Percentiles rank a stretch among this genome's conserved stretches.
Conservation (phyloP, 2,888 invertebrate genomes). For the Xanthia icteritia region DNA sequence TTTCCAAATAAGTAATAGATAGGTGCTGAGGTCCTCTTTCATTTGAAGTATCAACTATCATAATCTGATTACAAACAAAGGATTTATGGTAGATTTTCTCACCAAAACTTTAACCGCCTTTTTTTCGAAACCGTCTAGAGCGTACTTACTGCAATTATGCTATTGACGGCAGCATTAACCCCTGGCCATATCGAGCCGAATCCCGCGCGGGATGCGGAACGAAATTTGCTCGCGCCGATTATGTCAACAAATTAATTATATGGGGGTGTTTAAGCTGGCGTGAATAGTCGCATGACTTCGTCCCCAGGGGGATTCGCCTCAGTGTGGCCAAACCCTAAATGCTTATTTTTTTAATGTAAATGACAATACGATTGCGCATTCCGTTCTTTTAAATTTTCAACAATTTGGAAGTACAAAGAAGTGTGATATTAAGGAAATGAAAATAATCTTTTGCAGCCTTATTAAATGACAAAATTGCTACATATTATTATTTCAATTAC, state of each 20-base stretch:
- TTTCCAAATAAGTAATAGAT: too few species aligned
- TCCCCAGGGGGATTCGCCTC: not conserved
- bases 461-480: not conserved
- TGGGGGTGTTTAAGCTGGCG: not conserved
- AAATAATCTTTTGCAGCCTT: not conserved
- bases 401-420: not conserved
- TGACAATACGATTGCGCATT: too few species aligned
- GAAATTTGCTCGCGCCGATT: too few species aligned
- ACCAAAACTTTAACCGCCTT: too few species aligned
- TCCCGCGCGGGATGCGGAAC: too few species aligned
- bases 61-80: too few species aligned
- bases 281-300: not conserved
- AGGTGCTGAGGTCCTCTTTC: too few species aligned
- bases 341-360: not conserved
- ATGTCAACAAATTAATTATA: not conserved
- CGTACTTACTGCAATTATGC: too few species aligned
- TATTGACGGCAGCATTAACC: too few species aligned
- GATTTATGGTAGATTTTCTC: too few species aligned
- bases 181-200: not conserved
- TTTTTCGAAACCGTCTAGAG: too few species aligned
- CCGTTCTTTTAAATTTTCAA: not conserved
- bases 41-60: too few species aligned
- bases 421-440: not conserved
- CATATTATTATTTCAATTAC: not conserved
- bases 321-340: not conserved